These are phyloP conservation scores for Catotricha subobsoleta DNA, from an alignment of 2,888 invertebrate genomes.

Conservation along the genomic window DNA sequence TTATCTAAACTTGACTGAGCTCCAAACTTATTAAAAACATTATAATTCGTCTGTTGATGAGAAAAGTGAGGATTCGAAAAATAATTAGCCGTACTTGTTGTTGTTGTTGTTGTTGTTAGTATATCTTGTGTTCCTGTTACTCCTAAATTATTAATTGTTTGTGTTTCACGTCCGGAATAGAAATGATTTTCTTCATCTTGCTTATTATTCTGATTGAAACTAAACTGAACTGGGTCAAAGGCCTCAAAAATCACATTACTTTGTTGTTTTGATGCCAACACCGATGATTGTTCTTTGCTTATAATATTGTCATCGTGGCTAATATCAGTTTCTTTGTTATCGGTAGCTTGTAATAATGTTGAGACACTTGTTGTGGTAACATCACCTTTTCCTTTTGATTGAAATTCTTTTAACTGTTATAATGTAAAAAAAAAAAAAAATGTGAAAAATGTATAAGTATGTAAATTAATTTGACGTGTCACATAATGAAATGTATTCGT, in stretches of 20 bases:
- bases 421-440: neutral
- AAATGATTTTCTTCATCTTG: too few species aligned
- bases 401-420: conserved; percentile 21
- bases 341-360: neutral
- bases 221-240: neutral
- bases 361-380: neutral
- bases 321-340: neutral
- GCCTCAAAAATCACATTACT: neutral
- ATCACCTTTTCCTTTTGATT: conserved; percentile 15
- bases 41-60: too few species aligned
- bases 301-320: neutral
- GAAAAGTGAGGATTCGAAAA: too few species aligned
- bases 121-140: too few species aligned
- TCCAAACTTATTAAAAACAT: too few species aligned
- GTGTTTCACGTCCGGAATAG: too few species aligned
- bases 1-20: too few species aligned
- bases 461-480: conserved; percentile 5
- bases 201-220: neutral
- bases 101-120: too few species aligned
- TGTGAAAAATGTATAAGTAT: neutral
- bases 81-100: too few species aligned
- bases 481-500: neutral
- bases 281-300: too few species aligned
- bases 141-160: too few species aligned
- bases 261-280: neutral